Conservation (phyloP, 2,888 invertebrate genomes). For the Achlya flavicornis region DNA sequence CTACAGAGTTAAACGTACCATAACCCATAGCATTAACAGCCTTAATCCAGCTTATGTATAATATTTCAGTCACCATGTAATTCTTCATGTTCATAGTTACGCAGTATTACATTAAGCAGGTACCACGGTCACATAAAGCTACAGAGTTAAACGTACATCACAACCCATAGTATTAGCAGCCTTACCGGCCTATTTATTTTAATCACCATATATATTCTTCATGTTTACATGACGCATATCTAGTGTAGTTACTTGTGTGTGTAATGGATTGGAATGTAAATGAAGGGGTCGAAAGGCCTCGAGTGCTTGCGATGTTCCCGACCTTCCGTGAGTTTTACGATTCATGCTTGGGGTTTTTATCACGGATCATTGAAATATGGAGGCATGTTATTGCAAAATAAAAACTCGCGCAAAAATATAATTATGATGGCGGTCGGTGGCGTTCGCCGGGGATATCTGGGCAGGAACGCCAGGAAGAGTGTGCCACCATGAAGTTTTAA, state of each 20-base stretch:
- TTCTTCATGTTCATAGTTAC: too few species aligned
- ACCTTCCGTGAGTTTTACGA: slow-evolving; percentile 8
- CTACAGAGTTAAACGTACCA: too few species aligned
- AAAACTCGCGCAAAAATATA: too few species aligned
- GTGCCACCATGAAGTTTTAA: too few species aligned
- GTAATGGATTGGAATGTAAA: slow-evolving; percentile 13
- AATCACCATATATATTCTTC: slow-evolving; percentile 2
- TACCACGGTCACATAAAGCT: neutral
- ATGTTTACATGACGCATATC: slow-evolving; percentile 1
- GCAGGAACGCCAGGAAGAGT: too few species aligned
- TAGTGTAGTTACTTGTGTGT: neutral
- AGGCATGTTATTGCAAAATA: too few species aligned
- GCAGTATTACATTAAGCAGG: neutral
- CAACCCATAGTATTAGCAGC: slow-evolving; percentile 1
- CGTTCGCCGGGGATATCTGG: too few species aligned
- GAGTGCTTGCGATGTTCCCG: slow-evolving; percentile 1
- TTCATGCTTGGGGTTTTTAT: neutral
- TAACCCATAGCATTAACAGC: too few species aligned
- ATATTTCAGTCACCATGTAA: too few species aligned
- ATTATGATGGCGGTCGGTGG: too few species aligned
- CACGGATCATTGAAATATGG: neutral
- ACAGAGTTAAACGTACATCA: neutral
- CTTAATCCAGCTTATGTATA: too few species aligned
- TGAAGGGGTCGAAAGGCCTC: slow-evolving; percentile 5
- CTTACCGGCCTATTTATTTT: neutral